Evolutionary conservation across 2,888 invertebrate genomes (phyloP).

Genomic region (Atrina japonica): DNA sequence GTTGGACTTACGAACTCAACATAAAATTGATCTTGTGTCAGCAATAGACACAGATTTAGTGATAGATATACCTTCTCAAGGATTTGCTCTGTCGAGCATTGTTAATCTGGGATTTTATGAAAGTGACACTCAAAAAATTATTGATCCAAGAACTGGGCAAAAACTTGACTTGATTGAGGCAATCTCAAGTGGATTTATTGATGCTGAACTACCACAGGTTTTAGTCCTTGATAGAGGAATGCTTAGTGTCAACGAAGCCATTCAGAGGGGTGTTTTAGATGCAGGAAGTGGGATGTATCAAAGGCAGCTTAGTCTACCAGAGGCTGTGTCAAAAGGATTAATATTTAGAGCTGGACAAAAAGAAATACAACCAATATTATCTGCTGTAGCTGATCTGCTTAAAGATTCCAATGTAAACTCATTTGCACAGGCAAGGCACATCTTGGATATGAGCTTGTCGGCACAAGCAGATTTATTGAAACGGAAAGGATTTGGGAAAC

Average conservation of each 20-base stretch:
- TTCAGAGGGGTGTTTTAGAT: constrained; percentile 87
- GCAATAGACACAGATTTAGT: constrained; percentile 69
- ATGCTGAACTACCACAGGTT: constrained; percentile 57
- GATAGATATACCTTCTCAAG: constrained; percentile 67
- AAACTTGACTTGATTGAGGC: constrained; percentile 91
- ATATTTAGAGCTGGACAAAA: constrained; percentile 80
- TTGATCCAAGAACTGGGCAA: constrained; percentile 88
- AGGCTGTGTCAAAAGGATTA: constrained; percentile 94
- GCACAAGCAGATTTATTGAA: constrained; percentile 26
- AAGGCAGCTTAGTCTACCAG: constrained; percentile 87
- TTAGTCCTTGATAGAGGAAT: constrained; percentile 60
- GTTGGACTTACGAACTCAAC: constrained; percentile 55
- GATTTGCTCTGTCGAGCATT: constrained; percentile 69
- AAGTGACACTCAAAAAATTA: constrained; percentile 55
- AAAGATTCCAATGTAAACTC: constrained; percentile 43
- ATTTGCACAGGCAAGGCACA: constrained; percentile 32
- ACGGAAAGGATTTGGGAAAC: constrained; percentile 32
- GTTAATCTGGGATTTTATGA: constrained; percentile 66
- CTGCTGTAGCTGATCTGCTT: constrained; percentile 36
- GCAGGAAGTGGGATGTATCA: constrained; percentile 86
- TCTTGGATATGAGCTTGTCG: constrained; percentile 31
- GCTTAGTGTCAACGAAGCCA: constrained; percentile 87
- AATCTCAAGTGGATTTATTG: constrained; percentile 87
- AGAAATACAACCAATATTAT: constrained; percentile 39
- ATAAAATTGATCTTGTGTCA: constrained; percentile 57